phyloP scores from a whole-genome alignment of 1,140 invertebrate species.

The Homalodisca vitripennis region DNA sequence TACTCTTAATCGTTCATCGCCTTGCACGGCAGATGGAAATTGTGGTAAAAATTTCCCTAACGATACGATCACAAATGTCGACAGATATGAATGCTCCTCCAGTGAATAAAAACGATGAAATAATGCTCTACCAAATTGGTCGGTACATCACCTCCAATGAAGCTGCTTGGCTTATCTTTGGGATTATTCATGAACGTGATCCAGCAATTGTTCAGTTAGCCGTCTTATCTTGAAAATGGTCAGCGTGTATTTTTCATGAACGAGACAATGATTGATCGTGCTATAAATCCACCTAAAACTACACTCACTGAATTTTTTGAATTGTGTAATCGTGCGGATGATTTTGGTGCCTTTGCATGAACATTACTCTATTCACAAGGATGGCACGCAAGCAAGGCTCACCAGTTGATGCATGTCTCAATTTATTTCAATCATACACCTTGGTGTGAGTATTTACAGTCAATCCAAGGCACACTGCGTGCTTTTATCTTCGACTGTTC shows the following conservation, averaged over 20 bases:
- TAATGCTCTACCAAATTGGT: slow-evolving; percentile 43
- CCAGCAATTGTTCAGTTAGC: background rate
- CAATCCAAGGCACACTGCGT: slow-evolving; percentile 46
- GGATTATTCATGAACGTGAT: slow-evolving; percentile 35
- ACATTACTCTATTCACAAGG: background rate
- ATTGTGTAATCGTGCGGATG: background rate
- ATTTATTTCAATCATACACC: slow-evolving; percentile 40
- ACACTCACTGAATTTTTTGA: slow-evolving; percentile 11
- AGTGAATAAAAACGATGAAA: slow-evolving; percentile 44
- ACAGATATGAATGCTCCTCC: too few species aligned
- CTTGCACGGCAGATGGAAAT: slow-evolving; percentile 45
- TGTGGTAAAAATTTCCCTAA: slow-evolving; percentile 49
- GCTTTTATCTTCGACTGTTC: slow-evolving; percentile 49
- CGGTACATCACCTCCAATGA: slow-evolving; percentile 48
- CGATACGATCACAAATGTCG: slow-evolving; percentile 41
- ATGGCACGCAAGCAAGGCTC: background rate
- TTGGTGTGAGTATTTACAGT: slow-evolving; percentile 47
- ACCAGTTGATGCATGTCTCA: slow-evolving; percentile 33
- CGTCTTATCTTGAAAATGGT: background rate
- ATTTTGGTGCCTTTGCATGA: background rate
- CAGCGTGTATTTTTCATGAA: slow-evolving; percentile 17
- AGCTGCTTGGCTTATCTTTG: slow-evolving; percentile 48
- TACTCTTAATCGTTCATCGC: slow-evolving; percentile 40
- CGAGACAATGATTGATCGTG: background rate
- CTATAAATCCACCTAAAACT: slow-evolving; percentile 36